Base-by-base conservation (phyloP, 37 sponge, comb jelly and placozoan genomes). In the Chondrilla cf. caribensis region DNA sequence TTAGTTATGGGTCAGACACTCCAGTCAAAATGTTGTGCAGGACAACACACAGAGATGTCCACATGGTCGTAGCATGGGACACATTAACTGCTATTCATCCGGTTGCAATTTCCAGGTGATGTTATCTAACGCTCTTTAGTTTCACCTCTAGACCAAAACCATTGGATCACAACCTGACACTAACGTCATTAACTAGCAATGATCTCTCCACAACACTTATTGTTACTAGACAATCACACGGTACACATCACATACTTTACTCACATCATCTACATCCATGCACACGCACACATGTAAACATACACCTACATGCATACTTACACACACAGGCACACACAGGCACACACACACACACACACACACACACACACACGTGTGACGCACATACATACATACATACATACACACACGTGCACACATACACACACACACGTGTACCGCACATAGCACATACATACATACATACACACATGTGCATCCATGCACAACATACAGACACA, bases 1-100 rank as follows among this genome's bases (percentile, higher is more conserved):
- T 84, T 8, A 86, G 82, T 47, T 91, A 89, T 14, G 99, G 89
- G 35, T 98, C 99, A 24, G 95, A 96, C 54, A 96, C 99, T n/a
- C 99, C 99, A 41, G 99, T 98, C 60, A 98, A 81, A 35, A 96
- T 87, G 39, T 95, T 97, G 86, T 98, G 19, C 37, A 24, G 26
- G 25, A n/a, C 22, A n/a, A 67, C 68, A 75, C 44, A 75, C 44
- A 75, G 43, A 70, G 3, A 70, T 21, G n/a, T n/a, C n/a, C n/a
- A n/a, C n/a, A n/a, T n/a, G n/a, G n/a, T n/a, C n/a, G n/a, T n/a
- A n/a, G n/a, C n/a, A n/a, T n/a, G n/a, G n/a, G 33, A n/a, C n/a
- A n/a, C n/a, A n/a, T n/a, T n/a, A n/a, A n/a, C n/a, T n/a, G n/a
- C n/a, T n/a, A n/a, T n/a, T n/a, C n/a, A n/a, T n/a, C n/a, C n/a